These are phyloP conservation scores for Ceuthmochares aereus DNA, from an alignment of 2,113 vertebrate species.

Conservation along the genomic window DNA sequence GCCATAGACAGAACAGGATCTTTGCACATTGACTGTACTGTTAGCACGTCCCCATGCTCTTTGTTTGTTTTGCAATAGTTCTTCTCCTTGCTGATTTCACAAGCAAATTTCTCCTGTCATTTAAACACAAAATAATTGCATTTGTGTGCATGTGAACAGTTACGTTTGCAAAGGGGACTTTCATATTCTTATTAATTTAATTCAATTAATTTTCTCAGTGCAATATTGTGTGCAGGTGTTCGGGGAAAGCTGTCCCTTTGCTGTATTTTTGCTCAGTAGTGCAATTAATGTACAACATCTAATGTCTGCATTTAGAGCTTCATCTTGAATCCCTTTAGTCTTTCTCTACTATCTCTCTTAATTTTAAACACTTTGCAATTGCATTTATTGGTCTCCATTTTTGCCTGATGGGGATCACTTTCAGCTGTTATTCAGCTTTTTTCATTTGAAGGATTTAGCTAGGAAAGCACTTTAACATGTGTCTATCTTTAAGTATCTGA, in stretches of 20 bases:
- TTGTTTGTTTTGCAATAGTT: neutral
- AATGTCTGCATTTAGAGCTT: neutral
- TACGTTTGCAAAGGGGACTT: neutral
- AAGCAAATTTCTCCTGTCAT: neutral
- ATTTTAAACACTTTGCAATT: neutral
- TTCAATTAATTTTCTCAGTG: neutral
- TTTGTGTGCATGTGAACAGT: neutral
- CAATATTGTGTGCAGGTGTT: neutral
- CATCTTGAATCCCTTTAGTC: neutral
- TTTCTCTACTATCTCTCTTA: neutral
- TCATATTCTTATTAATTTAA: neutral
- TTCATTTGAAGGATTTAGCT: neutral
- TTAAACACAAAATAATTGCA: neutral
- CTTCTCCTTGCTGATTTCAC: neutral
- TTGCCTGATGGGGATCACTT: neutral
- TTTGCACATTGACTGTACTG: slow-evolving; percentile 16
- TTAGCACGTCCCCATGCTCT: neutral
- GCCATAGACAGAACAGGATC: slow-evolving; percentile 17
- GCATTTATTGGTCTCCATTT: neutral
- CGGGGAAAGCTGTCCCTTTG: neutral
- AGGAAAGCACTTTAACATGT: neutral
- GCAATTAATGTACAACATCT: neutral
- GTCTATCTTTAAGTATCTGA: neutral
- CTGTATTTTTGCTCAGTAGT: neutral
- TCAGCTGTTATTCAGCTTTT: neutral